phyloP scores from a whole-genome alignment of 2,113 vertebrate genomes.

The Phoenicopterus ruber region DNA sequence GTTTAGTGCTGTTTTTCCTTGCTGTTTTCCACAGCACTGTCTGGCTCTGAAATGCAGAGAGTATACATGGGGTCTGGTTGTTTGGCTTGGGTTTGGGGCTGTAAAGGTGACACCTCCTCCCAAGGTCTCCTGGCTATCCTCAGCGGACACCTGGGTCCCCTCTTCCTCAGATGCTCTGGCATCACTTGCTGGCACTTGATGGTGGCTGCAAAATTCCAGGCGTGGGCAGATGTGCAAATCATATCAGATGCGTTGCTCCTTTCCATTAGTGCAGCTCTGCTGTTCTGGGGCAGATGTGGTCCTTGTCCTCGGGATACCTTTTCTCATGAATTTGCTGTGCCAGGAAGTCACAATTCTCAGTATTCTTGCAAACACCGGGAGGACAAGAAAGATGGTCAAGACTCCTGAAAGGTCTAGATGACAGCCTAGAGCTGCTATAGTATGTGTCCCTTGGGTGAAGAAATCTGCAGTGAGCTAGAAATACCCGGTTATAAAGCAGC shows the following conservation, averaged over 20 bases:
- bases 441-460: not conserved
- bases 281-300: not conserved
- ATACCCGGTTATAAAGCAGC: not conserved
- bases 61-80: accelerated
- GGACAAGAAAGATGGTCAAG: not conserved
- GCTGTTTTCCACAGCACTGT: not conserved
- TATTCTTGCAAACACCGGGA: not conserved
- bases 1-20: not conserved
- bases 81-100: not conserved
- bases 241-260: not conserved
- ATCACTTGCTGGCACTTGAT: not conserved
- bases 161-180: not conserved
- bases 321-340: not conserved
- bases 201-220: not conserved
- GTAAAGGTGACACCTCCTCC: not conserved
- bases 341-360: not conserved
- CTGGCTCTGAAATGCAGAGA: not conserved
- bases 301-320: not conserved
- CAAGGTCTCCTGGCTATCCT: not conserved
- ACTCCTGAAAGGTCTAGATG: not conserved
- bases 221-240: not conserved
- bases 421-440: not conserved
- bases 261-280: not conserved
- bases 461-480: not conserved
- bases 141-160: not conserved